phyloP scores from a whole-genome alignment of 2,113 vertebrate genomes.

The Apodemus sylvaticus region DNA sequence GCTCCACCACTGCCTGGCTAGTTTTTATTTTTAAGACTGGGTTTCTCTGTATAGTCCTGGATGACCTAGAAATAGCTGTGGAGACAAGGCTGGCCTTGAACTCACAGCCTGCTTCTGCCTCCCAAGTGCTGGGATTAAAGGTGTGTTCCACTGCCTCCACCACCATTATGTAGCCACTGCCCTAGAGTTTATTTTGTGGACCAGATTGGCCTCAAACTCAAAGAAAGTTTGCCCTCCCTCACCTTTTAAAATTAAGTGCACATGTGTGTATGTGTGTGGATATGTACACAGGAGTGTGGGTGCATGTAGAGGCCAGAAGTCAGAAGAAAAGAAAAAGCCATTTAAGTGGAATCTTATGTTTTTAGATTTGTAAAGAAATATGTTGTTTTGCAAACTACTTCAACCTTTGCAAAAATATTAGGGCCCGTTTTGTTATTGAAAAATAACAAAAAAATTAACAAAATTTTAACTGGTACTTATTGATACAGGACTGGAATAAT shows the following conservation, averaged over 20 bases:
- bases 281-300: too few species aligned
- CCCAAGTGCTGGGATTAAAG: not conserved
- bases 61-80: not conserved
- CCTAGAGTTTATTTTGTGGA: not conserved
- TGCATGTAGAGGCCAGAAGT: not conserved
- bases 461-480: not conserved
- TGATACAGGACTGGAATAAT: not conserved
- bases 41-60: not conserved
- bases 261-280: not conserved
- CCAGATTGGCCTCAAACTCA: not conserved
- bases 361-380: conserved; percentile 2
- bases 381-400: not conserved
- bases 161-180: not conserved
- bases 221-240: not conserved
- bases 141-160: not conserved
- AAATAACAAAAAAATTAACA: not conserved
- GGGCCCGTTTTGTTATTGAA: not conserved
- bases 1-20: too few species aligned
- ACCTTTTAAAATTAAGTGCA: not conserved
- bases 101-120: not conserved
- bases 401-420: not conserved
- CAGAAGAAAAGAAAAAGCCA: too few species aligned
- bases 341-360: not conserved
- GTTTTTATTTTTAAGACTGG: not conserved
- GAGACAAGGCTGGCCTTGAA: not conserved